Base-by-base conservation (phyloP, 2,113 vertebrate species). In the Coryphaenoides rupestris region DNA sequence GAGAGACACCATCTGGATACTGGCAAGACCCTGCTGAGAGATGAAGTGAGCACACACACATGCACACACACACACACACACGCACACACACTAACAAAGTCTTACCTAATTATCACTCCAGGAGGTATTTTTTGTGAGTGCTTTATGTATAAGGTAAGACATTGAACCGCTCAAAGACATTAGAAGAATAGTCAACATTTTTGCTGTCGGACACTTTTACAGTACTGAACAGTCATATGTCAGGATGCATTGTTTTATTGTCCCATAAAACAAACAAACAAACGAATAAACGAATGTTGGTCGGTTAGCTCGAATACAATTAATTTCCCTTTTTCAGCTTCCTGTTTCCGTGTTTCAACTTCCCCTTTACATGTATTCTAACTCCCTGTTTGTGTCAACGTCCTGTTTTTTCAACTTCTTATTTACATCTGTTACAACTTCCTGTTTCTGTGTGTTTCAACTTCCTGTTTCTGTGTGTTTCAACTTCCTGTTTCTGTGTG, bases 1-100 rank as follows among this genome's bases (percentile, higher is more conserved):
- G 91, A 92, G 70, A 86, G 91, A 64, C 91, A 92, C 88, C 91
- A 92, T 83, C 88, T 92, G 86, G 91, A 92, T 28, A 77, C 82
- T 76, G 88, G 90, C 24, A 92, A 92, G 83, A 91, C 89, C 19
- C 78, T 92, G 60, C 87, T 92, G 69, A 84, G 89, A 84, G 90
- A 92, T 78, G 90, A 91, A 28, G 91, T 91, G 78, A 22, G 75
- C 21, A 54, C 49, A 21, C 47, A 50, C 7, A 40, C 33, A 40
- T 1, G 13, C 33, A 40, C 33, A 52, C 58, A 40, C n/a, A 45
- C 19, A 1, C 28, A 59, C 28, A 40, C 28, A 19, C 7, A 19
- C 26, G 5, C 57, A 40, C 33, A 40, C 33, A 40, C 33, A 40
- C 33, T 40, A 40, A 40, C 33, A 40, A 40, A 40, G 33, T 40